Percentiles rank a stretch among this genome's conserved stretches.
Evolutionary conservation across 2,888 invertebrate species (phyloP).

Genomic region (Corbicula japonica): DNA sequence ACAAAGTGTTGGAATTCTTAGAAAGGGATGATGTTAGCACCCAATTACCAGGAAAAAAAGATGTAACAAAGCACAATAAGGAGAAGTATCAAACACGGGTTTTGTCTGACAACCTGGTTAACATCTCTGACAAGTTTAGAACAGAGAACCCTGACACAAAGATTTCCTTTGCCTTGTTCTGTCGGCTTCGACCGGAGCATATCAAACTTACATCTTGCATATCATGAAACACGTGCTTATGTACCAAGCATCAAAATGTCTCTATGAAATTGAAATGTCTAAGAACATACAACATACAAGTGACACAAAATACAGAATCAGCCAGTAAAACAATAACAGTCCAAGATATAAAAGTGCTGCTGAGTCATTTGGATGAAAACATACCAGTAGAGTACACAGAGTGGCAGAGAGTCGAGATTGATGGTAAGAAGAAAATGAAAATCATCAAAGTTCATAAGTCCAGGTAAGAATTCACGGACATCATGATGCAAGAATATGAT

Average conservation of each 20-base stretch:
- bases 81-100: constrained; percentile 24
- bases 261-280: constrained; percentile 54
- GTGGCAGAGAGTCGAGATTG: constrained; percentile 48
- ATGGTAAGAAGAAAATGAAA: constrained; percentile 56
- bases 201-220: constrained; percentile 37
- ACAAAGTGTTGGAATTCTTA: constrained; percentile 1
- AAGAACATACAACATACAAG: constrained; percentile 8
- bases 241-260: constrained; percentile 58
- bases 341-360: constrained; percentile 28
- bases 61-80: constrained; percentile 14
- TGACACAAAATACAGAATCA: constrained; percentile 47
- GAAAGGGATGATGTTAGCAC: constrained; percentile 40
- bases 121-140: constrained; percentile 18
- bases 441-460: constrained; percentile 32
- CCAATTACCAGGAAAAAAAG: constrained; percentile 39
- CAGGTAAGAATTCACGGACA: constrained; percentile 29
- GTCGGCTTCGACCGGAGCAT: constrained; percentile 36
- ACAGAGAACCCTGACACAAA: not conserved
- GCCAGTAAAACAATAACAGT: constrained; percentile 12
- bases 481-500: constrained; percentile 30
- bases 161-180: constrained; percentile 39
- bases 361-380: no score
- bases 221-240: constrained; percentile 56
- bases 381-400: constrained; percentile 17
- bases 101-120: constrained; percentile 27